phyloP scores from a whole-genome alignment of 2,797 vertebrate species.

The Anguilla anguilla region DNA sequence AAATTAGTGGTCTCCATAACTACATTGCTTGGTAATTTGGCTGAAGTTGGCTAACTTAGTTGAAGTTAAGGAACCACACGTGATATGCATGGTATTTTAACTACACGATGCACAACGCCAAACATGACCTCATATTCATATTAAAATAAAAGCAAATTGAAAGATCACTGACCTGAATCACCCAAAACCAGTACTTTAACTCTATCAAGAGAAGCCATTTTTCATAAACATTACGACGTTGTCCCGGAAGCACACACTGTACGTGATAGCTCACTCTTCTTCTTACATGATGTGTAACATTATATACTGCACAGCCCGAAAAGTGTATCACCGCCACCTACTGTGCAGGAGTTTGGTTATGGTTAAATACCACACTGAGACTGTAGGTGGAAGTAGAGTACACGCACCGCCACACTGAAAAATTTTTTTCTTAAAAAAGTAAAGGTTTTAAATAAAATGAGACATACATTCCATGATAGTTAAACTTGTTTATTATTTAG shows the following conservation, averaged over 20 bases:
- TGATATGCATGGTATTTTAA: not conserved
- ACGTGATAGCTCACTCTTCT: not conserved
- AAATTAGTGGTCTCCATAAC: not conserved
- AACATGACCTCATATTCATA: not conserved
- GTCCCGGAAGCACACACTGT: conserved; percentile 51
- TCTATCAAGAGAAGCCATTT: conserved; percentile 90
- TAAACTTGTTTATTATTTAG: not conserved
- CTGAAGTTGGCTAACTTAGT: not conserved
- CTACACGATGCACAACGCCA: not conserved
- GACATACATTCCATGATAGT: not conserved
- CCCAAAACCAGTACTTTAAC: conserved; percentile 95
- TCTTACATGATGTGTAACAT: conserved; percentile 24
- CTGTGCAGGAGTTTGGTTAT: not conserved
- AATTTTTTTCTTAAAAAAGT: not conserved
- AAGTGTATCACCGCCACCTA: not conserved
- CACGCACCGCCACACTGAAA: not conserved
- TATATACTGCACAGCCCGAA: accelerated
- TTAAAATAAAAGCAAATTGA: not conserved
- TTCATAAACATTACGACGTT: conserved; percentile 34
- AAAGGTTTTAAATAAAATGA: not conserved
- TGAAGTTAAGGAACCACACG: not conserved
- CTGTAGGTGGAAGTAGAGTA: conserved; percentile 5
- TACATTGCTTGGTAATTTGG: not conserved
- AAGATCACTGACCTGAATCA: conserved; percentile 85
- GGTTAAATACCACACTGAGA: not conserved